Evolutionary conservation across 2,797 vertebrate species (phyloP).

Genomic region (Mormyrus proboscirostris): DNA sequence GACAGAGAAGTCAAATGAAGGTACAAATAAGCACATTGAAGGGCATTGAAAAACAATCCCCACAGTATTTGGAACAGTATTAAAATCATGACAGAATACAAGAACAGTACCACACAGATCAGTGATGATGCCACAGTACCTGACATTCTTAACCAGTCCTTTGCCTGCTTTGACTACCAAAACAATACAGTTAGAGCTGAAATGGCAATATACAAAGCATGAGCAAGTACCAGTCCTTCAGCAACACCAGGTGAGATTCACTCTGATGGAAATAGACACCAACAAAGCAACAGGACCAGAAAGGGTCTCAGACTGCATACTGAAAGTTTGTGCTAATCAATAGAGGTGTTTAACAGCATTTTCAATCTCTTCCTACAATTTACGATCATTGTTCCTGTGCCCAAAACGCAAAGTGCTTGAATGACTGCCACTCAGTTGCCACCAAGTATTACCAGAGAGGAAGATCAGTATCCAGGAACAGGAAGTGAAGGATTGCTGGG

Average conservation of each 20-base stretch:
- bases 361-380: neutral
- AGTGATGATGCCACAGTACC: neutral
- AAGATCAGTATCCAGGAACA: no score
- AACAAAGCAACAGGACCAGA: neutral
- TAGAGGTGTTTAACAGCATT: neutral
- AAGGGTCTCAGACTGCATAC: neutral
- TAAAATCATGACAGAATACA: neutral
- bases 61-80: neutral
- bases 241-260: neutral
- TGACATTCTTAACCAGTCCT: neutral
- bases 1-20: neutral
- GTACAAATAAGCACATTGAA: neutral
- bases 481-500: no score
- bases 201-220: neutral
- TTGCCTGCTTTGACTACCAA: neutral
- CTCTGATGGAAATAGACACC: neutral
- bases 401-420: neutral
- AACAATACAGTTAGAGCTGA: neutral
- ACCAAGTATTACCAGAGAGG: no score
- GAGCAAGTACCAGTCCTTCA: neutral
- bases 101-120: neutral
- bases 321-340: neutral
- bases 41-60: neutral
- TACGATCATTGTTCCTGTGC: neutral
- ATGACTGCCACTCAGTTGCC: neutral